These are phyloP conservation scores for Plagiodera versicolora DNA, from an alignment of 2,888 invertebrate species.

Conservation along the genomic window DNA sequence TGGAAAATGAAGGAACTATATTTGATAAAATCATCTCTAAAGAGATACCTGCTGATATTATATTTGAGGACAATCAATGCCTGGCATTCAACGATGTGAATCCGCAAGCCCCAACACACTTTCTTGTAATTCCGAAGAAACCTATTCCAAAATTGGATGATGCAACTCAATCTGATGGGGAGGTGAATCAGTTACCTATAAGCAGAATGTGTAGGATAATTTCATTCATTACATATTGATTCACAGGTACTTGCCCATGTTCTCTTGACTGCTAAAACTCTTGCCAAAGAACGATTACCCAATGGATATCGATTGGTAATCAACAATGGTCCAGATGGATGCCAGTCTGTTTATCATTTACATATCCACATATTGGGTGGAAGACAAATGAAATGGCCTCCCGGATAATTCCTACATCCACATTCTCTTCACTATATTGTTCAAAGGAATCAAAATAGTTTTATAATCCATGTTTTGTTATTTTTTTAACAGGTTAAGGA, in stretches of 20 bases:
- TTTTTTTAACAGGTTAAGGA: no score
- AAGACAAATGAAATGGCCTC: slow-evolving; percentile 64
- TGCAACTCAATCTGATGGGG: slow-evolving; percentile 59
- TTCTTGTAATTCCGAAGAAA: slow-evolving; percentile 80
- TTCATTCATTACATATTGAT: slow-evolving; percentile 2
- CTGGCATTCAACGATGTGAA: slow-evolving; percentile 79
- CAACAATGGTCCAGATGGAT: slow-evolving; percentile 78
- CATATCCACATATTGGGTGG: slow-evolving; percentile 84
- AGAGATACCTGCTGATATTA: slow-evolving; percentile 77
- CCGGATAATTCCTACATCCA: slow-evolving; percentile 43
- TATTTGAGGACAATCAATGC: slow-evolving; percentile 80
- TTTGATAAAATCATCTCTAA: slow-evolving; percentile 79
- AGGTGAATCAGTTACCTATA: slow-evolving; percentile 35
- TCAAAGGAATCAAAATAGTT: no score
- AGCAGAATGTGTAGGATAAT: background rate
- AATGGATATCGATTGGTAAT: slow-evolving; percentile 76
- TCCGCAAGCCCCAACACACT: slow-evolving; percentile 83
- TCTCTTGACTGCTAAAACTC: slow-evolving; percentile 66
- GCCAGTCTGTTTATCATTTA: slow-evolving; percentile 82
- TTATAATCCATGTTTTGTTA: no score
- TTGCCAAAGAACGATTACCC: slow-evolving; percentile 65
- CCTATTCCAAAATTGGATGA: slow-evolving; percentile 67
- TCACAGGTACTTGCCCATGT: slow-evolving; percentile 72
- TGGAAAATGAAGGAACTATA: slow-evolving; percentile 59
- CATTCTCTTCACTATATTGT: no score